Evolutionary conservation across 2,113 vertebrate species (phyloP), one percentile per base, ranked within the genome.

Genomic region (Platichthys stellatus): DNA sequence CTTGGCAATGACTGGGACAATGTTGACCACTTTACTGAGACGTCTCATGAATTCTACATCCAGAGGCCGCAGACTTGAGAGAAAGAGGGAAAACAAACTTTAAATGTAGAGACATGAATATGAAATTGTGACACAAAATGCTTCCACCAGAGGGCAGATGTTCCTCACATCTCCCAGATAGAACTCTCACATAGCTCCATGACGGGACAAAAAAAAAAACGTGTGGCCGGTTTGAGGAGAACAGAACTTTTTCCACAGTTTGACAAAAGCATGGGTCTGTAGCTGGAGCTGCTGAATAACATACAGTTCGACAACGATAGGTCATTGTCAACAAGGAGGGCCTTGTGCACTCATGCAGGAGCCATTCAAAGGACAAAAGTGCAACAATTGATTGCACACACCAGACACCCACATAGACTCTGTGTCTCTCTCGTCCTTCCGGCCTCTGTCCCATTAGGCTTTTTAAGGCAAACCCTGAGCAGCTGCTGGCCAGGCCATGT

Each of bases 11-110:
- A 99, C 97, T 0, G 98, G 98, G 24, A 99, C 98, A 0, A 99
- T 98, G 93, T 99, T 99, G 80, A 99, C 98, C 79, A 99, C 98
- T 86, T 99, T 99, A 93, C 98, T 99, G 54, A 99, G 95, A 63
- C 97, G 97, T 64, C 97, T 96, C 98, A 99, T 99, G 89, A 99
- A 99, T 90, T 98, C 98, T 4, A 99, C 97, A 88, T 99, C 98
- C 24, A 99, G 83, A n/a, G 97, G 97, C 72, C 98, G 93, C 53
- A 99, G 96, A 79, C 98, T 63, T 98, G 90, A 78, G 2, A 47
- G 59, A 12, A 28, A 26, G 13, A 4, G 40, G 3, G 0, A 26
- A 31, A 62, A 12, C 38, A 24, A 43, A 65, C 21, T 43, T 67
- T 3, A 72, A 23, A 43, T 17, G 53, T n/a, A 20, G 8, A 45